Evolutionary conservation across 2,888 invertebrate species (phyloP).

Genomic region (Agriopis marginaria): DNA sequence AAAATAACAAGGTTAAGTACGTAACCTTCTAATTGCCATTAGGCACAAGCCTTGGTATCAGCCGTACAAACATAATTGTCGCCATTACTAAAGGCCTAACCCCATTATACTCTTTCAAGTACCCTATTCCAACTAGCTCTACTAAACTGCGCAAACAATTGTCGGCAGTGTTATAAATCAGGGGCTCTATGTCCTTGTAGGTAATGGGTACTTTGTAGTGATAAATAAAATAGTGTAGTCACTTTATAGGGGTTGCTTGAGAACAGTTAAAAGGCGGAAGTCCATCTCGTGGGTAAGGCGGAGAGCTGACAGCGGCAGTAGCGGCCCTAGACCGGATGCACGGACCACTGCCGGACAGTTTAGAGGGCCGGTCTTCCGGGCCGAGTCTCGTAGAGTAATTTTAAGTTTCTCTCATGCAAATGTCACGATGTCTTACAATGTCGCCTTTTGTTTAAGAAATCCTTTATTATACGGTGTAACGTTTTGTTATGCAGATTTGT

Average conservation of each 20-base stretch:
- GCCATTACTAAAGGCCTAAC: conserved; percentile 25
- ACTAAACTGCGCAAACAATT: conserved; percentile 40
- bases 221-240: conserved; percentile 42
- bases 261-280: conserved; percentile 80
- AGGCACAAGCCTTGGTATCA: conserved; percentile 23
- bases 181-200: conserved; percentile 26
- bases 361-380: conserved; percentile 72
- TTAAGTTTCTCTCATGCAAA: conserved; percentile 51
- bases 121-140: conserved; percentile 14
- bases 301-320: conserved; percentile 27
- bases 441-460: conserved; percentile 34
- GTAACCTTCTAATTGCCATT: conserved; percentile 25
- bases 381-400: conserved; percentile 52
- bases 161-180: conserved; percentile 49
- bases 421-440: conserved; percentile 46
- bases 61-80: conserved; percentile 10
- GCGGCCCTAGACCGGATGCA: conserved; percentile 62
- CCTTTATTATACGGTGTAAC: conserved; percentile 9
- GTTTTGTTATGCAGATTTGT: conserved; percentile 10
- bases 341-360: conserved; percentile 68
- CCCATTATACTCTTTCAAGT: conserved; percentile 27
- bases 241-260: conserved; percentile 46
- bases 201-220: conserved; percentile 29
- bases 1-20: not conserved
- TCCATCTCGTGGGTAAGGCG: conserved; percentile 60